Evolutionary conservation across 2,797 vertebrate genomes (phyloP).

Genomic region (Oophaga sylvatica): DNA sequence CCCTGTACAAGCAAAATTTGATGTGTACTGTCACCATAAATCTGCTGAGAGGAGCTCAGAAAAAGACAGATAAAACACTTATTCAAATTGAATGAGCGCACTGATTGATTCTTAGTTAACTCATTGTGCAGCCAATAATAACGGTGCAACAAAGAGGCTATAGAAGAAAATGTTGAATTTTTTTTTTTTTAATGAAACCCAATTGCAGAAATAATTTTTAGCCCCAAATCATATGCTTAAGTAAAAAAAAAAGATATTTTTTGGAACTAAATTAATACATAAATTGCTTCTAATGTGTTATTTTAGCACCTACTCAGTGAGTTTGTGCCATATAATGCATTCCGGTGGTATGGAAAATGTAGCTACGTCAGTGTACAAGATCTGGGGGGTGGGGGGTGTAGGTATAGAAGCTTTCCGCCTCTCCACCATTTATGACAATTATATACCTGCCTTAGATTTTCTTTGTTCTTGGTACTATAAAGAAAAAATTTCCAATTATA

Average conservation of each 20-base stretch:
- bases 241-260: not conserved
- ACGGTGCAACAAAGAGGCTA: no score
- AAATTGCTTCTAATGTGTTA: not conserved
- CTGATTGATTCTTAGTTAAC: no score
- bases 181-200: no score
- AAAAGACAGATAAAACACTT: no score
- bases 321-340: not conserved
- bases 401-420: not conserved
- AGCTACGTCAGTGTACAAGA: not conserved
- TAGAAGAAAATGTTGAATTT: no score
- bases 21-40: no score
- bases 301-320: not conserved
- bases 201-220: no score
- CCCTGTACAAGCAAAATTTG: no score
- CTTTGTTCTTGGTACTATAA: constrained; percentile 17
- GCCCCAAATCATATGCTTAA: no score
- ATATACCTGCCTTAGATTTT: not conserved
- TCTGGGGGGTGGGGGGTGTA: not conserved
- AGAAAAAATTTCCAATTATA: not conserved
- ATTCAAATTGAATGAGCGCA: no score
- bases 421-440: not conserved
- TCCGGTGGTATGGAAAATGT: not conserved
- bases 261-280: not conserved
- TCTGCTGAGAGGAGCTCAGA: no score
- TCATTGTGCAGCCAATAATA: no score